Evolutionary conservation across 1,140 invertebrate species (phyloP), one percentile per base, ranked within the genome.

Genomic region (Holcopasites calliopsidis): DNA sequence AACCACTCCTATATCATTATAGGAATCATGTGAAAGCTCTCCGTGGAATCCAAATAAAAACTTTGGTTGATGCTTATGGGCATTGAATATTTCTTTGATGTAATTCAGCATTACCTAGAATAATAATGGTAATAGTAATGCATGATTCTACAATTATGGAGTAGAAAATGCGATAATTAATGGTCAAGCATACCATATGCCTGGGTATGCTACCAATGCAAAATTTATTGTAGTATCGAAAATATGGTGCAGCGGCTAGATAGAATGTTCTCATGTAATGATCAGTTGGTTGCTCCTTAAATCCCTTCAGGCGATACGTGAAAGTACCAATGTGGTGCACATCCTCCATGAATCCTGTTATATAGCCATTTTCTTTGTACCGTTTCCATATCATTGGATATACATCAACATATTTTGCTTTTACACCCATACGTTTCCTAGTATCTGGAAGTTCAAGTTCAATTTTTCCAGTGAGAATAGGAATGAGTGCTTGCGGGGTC

Each of bases 401-500:
- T 0, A 95, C 92, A 87, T 96, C 93, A 7, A 98, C 96, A 82
- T 91, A 94, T 52, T 93, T 93, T 0, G 95, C 94, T 42, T 94
- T 93, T 2, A 90, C 84, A 7, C 92, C 93, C 85, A 94, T 94
- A 2, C 96, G 93, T 88, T 96, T 96, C 55, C 98, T 93, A 1
- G 96, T 95, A 83, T 98, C 96, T 0, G 97, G 97, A 31, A 98
- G 88, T 89, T 98, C 97, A 6, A 96, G 87, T 90, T 99, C 98
- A 0, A 95, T 98, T 89, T 95, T 95, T 18, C 96, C 96, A 0
- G 97, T 98, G 0, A 99, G 91, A 54, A 99, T 95, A 0, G 98
- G 98, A 47, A 98, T 96, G 23, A 98, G 90, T 0, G 98, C 97
- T 83, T 98, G 97, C 0, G 97, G 97, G 0, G 98, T 99, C 0